Conservation (phyloP, 2,113 vertebrate genomes). For the Leuciscus idus region DNA sequence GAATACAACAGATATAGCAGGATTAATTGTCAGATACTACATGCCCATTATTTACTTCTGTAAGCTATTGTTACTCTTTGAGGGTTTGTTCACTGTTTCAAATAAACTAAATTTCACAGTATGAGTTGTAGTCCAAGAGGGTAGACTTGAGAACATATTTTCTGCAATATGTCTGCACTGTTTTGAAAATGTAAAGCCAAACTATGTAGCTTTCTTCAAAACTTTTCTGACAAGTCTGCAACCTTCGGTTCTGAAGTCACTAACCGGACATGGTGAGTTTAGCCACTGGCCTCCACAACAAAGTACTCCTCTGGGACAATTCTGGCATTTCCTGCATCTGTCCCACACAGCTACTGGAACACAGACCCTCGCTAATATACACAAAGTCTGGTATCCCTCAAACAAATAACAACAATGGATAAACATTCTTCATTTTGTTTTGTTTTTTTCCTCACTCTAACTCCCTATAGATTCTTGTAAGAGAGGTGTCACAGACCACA, state of each 20-base stretch:
- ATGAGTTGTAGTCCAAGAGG: background rate
- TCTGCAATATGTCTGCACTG: background rate
- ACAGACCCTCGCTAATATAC: slow-evolving; percentile 30
- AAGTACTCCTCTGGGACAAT: slow-evolving; percentile 49
- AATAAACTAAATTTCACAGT: background rate
- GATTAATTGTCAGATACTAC: background rate
- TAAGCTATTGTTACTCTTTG: background rate
- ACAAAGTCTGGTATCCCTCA: background rate
- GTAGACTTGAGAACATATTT: background rate
- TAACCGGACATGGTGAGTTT: slow-evolving; percentile 35
- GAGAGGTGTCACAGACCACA: too few relatives aligned
- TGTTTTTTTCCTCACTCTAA: too few relatives aligned
- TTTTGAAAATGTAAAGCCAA: background rate
- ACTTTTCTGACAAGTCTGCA: slow-evolving; percentile 20
- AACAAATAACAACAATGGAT: background rate
- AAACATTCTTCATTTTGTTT: slow-evolving; percentile 5
- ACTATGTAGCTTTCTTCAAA: slow-evolving; percentile 9
- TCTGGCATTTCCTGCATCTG: slow-evolving; percentile 57
- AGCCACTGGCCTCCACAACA: slow-evolving; percentile 40
- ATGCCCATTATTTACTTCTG: background rate
- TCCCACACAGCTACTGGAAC: slow-evolving; percentile 40
- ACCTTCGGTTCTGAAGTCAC: slow-evolving; percentile 27
- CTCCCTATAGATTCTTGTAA: too few relatives aligned
- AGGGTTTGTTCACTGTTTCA: background rate
- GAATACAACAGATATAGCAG: background rate